Evolutionary conservation across 2,888 invertebrate species (phyloP).

Genomic region (Conops quadrifasciatus): DNA sequence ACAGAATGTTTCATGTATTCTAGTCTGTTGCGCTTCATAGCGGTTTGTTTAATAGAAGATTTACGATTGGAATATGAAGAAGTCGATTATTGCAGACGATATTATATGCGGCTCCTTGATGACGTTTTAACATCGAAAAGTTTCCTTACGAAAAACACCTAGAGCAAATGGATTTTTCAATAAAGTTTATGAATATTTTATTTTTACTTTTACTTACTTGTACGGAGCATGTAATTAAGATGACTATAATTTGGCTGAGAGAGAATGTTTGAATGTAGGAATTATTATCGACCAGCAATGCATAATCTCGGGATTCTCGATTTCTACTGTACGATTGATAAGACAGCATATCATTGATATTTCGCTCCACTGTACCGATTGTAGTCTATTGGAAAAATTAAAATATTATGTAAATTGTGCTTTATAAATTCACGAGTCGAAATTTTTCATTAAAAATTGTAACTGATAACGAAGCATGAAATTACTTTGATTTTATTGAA

Average conservation of each 20-base stretch:
- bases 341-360: slow-evolving; percentile 85
- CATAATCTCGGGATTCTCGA: slow-evolving; percentile 83
- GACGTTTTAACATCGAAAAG: slow-evolving; percentile 81
- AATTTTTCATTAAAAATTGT: background rate
- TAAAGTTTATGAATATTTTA: background rate
- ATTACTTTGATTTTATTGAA: background rate
- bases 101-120: slow-evolving; percentile 66
- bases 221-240: slow-evolving; percentile 78
- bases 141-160: slow-evolving; percentile 90
- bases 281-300: slow-evolving; percentile 82
- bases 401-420: slow-evolving; percentile 18
- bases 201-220: slow-evolving; percentile 67
- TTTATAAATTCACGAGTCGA: background rate
- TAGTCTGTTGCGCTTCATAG: slow-evolving; percentile 33
- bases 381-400: slow-evolving; percentile 70
- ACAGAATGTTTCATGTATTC: slow-evolving; percentile 10
- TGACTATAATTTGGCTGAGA: slow-evolving; percentile 82
- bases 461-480: background rate
- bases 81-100: background rate
- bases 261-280: slow-evolving; percentile 91
- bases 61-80: slow-evolving; percentile 18
- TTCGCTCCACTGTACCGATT: slow-evolving; percentile 80
- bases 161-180: slow-evolving; percentile 58
- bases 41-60: slow-evolving; percentile 17
- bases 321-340: slow-evolving; percentile 84